Evolutionary conservation across 2,113 vertebrate genomes (phyloP), one percentile per base, ranked within the genome.

Genomic region (Paracanthobrama guichenoti): DNA sequence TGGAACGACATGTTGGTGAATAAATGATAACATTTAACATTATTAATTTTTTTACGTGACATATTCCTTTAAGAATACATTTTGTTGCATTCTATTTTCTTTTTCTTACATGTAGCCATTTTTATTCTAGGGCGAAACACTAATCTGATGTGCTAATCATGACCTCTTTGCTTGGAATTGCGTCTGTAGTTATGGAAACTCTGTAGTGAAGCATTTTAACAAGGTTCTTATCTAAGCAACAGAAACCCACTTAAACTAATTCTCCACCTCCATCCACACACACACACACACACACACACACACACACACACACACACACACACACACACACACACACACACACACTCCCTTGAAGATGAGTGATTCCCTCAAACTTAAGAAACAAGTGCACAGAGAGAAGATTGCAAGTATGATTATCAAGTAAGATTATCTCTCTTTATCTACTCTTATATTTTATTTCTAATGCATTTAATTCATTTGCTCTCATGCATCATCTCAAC

Each of bases 111-210:
- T 44, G 12, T 71, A 57, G 48, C 48, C 46, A 71, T 42, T 69
- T 39, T 82, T 71, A 53, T 71, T 57, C 46, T 53, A 18, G 66
- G 46, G 2, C 20, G 13, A 46, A 48, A 67, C 59, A 35, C 20
- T 12, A 69, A 55, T 69, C 11, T 82, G 48, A 57, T 82, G 66
- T 82, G 28, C 50, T 82, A 55, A 82, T 82, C 66, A 31, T 82
- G 66, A 82, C 80, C 80, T 16, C 31, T 11, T 22, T 42, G 66
- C 80, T 67, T n/a, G 24, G 62, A 81, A 81, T 31, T 53, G 64
- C 28, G 50, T 87, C 76, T 59, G 76, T 83, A 67, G 82, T 85
- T 85, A 79, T 87, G 74, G 62, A 83, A 83, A 74, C 46, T 59
- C 73, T 73, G 81, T 78, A 60, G 46, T 80, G 81, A 64, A 46